Evolutionary conservation across 2,888 invertebrate genomes (phyloP), one percentile per base, ranked within the genome.

Genomic region (Synanthedon tipuliformis): DNA sequence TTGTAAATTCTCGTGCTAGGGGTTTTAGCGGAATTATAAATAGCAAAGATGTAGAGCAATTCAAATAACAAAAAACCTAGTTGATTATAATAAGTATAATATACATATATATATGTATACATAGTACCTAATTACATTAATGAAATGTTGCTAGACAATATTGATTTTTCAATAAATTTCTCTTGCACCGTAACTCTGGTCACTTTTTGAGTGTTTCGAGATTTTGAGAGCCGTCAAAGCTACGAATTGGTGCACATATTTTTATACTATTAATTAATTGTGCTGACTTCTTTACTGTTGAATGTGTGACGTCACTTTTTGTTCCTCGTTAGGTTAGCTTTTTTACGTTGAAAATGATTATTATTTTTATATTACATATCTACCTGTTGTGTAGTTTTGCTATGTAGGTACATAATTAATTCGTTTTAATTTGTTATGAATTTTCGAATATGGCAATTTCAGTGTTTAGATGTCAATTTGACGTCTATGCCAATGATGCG

Each of bases 41-140:
- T 82, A 83, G 83, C 76, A 69, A 74, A 77, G 72, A 34, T 76
- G 84, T 86, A 86, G 85, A 71, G 78, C 81, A 84, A 85, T 85
- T 86, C 75, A 81, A 72, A 66, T 73, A 76, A 70, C 68, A 73
- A 34, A 18, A 18, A 62, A 81, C 73, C 78, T 86, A 85, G 85
- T 79, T 82, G 78, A 81, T 74, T 81, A 81, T 78, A 70, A 66
- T 70, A 65, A 45, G 45, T 70, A 75, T 74, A 76, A 75, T 76
- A 63, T 65, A 66, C 68, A 75, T 51, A 50, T n/a, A 52, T 78
- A 77, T 76, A 63, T 65, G 66, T 69, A 75, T 51, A 50, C 27
- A 52, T 78, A 77, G 78, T 80, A 81, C 74, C 78, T 80, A 76
- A 71, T 71, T 78, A 78, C 71, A 71, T 78, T 76, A 69, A 34